These are phyloP conservation scores for Mimachlamys varia DNA, from an alignment of 2,888 invertebrate genomes.

Conservation along the genomic window DNA sequence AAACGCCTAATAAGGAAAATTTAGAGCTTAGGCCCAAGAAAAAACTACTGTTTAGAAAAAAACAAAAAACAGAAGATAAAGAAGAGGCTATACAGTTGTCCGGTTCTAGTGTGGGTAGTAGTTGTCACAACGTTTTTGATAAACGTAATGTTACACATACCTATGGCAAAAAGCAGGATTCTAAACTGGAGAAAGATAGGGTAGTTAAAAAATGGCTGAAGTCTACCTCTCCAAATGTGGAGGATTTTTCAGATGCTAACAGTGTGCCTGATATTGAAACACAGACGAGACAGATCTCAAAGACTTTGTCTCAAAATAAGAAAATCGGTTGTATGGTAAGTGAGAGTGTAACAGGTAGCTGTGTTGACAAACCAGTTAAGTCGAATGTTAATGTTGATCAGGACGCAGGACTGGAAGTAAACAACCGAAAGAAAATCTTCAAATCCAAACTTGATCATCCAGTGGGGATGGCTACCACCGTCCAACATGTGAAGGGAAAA, in stretches of 20 bases:
- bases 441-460: constrained; percentile 46
- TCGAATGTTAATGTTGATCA: neutral
- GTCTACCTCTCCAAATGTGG: neutral
- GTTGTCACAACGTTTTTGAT: neutral
- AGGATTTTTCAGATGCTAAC: neutral
- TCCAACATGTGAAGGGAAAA: constrained; percentile 37
- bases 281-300: neutral
- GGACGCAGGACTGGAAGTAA: neutral
- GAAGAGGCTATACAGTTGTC: constrained; percentile 9
- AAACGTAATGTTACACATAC: neutral
- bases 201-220: constrained; percentile 7
- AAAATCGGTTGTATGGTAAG: neutral
- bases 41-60: neutral
- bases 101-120: neutral
- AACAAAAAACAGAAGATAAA: neutral
- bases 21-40: neutral
- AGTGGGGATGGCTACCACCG: constrained; percentile 8
- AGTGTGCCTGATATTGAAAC: neutral
- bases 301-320: neutral
- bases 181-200: neutral
- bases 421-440: constrained; percentile 54
- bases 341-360: neutral
- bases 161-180: neutral
- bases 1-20: neutral
- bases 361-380: neutral